Base-by-base conservation (phyloP, 2,113 vertebrate genomes). In the Dascyllus trimaculatus region DNA sequence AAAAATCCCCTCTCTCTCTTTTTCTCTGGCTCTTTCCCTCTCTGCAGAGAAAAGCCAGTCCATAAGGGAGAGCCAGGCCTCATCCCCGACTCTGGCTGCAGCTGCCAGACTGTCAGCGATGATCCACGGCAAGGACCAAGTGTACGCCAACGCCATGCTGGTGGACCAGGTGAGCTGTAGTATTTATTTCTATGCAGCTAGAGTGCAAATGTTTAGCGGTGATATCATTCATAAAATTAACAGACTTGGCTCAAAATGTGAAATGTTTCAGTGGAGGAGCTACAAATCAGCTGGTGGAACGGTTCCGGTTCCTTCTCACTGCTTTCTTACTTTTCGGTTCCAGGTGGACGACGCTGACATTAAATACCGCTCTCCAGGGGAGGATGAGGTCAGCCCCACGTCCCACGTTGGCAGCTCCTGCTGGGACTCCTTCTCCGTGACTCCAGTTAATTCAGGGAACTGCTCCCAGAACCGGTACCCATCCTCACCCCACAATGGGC, bases 71-170 rank as follows among this genome's bases (percentile, higher is more conserved):
- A 82, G 93, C 65, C 95, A 93, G 87, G 80, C 91, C 75, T 80
- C 80, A 2, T 93, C 95, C 22, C 87, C 89, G 2, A 90, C 92
- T 4, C 93, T 95, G 40, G 93, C 95, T 45, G 90, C 94, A 26
- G 88, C 94, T 67, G 74, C 92, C 82, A 94, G 79, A 73, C 92
- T 95, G 69, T 94, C 96, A 43, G 91, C 94, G 15, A 85, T 96
- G 95, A 92, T 96, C 67, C 96, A 95, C 51, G 96, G 96, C 60
- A 95, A 87, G 29, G 96, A 96, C 84, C 92, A 96, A 89, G 93
- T 96, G 10, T 98, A 96, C 35, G 95, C 95, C 70, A 97, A 97
- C 74, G 92, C 93, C 82, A 96, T 97, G 96, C 94, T 96, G 56
- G 95, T 96, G 61, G 94, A 96, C 45, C 94, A 96, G 90, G 97